Conservation (phyloP, 1,140 invertebrate species). For the Drosophila grimshawi region DNA sequence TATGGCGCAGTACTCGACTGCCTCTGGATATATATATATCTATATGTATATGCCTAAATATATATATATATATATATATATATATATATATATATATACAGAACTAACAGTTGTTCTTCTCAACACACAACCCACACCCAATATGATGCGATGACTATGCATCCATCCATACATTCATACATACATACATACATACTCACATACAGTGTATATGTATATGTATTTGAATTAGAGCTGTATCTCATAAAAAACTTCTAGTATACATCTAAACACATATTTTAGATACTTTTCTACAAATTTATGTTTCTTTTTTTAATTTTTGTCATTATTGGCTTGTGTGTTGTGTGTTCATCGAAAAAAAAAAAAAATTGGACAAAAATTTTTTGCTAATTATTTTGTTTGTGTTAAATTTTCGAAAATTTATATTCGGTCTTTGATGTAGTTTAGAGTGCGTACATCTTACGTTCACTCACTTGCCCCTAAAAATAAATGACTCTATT, state of each 20-base stretch:
- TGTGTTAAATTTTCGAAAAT: background rate
- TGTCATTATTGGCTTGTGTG: constrained; percentile 20
- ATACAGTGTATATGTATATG: constrained; percentile 6
- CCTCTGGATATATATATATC: constrained; percentile 15
- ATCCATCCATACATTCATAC: background rate
- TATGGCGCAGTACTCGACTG: constrained; percentile 66
- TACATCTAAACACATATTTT: constrained; percentile 5
- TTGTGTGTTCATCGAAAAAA: constrained; percentile 8
- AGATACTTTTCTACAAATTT: constrained; percentile 22
- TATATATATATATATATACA: constrained; percentile 12
- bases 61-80: constrained; percentile 13
- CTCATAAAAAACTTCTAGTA: constrained; percentile 27
- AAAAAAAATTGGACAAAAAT: background rate
- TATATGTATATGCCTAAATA: constrained; percentile 21
- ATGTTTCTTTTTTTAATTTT: constrained; percentile 20
- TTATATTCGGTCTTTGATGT: constrained; percentile 43
- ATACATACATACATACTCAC: constrained; percentile 13
- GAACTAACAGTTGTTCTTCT: constrained; percentile 61
- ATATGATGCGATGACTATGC: constrained; percentile 46
- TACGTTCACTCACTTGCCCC: background rate
- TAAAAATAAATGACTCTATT: constrained; percentile 41
- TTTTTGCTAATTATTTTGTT: constrained; percentile 7
- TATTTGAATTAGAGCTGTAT: constrained; percentile 42
- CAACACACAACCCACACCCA: constrained; percentile 69
- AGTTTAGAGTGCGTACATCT: constrained; percentile 16